Conservation (phyloP, 2,113 vertebrate species). For the Girardinichthys multiradiatus region DNA sequence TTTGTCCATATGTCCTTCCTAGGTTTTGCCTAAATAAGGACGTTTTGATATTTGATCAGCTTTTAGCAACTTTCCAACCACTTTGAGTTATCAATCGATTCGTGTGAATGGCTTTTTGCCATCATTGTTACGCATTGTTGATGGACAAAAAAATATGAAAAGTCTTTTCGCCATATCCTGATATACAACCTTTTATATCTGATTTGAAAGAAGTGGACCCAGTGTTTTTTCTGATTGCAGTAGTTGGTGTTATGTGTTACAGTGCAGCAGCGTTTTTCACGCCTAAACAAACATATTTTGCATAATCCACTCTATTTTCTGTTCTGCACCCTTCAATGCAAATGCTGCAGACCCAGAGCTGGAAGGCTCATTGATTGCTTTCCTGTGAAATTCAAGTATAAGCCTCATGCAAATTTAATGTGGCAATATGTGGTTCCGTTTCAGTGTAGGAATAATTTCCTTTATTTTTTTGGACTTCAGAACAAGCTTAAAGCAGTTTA, state of each 20-base stretch:
- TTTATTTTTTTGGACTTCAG: not conserved
- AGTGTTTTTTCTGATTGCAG: too few species aligned
- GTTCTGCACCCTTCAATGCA: not conserved
- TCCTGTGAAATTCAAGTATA: not conserved
- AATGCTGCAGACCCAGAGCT: not conserved
- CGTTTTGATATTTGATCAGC: too few species aligned
- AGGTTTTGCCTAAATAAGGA: too few species aligned
- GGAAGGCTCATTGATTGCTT: not conserved
- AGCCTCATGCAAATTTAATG: not conserved
- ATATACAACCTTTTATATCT: too few species aligned
- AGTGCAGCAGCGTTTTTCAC: not conserved
- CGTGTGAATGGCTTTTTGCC: too few species aligned
- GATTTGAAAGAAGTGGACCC: too few species aligned
- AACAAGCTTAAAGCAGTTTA: not conserved
- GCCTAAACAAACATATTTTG: not conserved
- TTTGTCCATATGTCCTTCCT: too few species aligned
- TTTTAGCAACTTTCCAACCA: too few species aligned
- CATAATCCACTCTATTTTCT: not conserved
- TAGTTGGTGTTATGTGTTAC: not conserved
- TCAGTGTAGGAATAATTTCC: not conserved
- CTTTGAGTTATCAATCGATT: too few species aligned
- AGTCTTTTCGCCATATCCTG: too few species aligned
- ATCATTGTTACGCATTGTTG: too few species aligned
- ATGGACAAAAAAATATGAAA: too few species aligned
- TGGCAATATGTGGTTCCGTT: not conserved